Evolutionary conservation across 2,888 invertebrate genomes (phyloP), one percentile per base, ranked within the genome.

Genomic region (Periphyllus acericola): DNA sequence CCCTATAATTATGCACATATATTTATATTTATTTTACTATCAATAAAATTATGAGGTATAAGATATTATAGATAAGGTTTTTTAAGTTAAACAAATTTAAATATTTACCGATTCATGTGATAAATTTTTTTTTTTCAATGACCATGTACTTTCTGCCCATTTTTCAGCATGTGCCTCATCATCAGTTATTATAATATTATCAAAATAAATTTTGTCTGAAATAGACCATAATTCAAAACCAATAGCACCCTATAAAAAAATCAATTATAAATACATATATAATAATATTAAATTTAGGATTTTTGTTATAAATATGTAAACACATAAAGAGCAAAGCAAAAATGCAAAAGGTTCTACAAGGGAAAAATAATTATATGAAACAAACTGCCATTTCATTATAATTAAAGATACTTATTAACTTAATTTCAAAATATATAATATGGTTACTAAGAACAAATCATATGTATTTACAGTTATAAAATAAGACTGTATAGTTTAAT

Each of bases 201-300:
- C 99, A 92, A 99, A 99, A 89, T 98, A 93, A 90, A 99, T 96
- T 91, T 95, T 94, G 89, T 96, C 96, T 0, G 98, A 97, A 98
- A 99, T 99, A 9, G 99, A 98, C 99, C 99, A 99, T 89, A 99
- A 93, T 92, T 99, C 99, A 91, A 99, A 95, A 32, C 99, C 99
- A 87, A 99, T 93, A 34, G 99, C 98, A 91, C 94, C 94, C 98
- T 98, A 91, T 34, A 92, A 91, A 14, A 46, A 46, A 14, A 11
- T 14, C 11, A 46, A 46, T 46, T 40, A 1, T 60, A 29, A 46
- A 85, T 36, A 89, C 89, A 78, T 87, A 89, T 83, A 89, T 89
- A 75, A 46, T 68, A 88, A 86, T 89, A 66, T 89, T 32, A 83
- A 89, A 60, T 84, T 83, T 81, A 76, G 72, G 83, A 32, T 9